phyloP scores from a whole-genome alignment of 2,113 vertebrate genomes.

The Tachycineta bicolor region DNA sequence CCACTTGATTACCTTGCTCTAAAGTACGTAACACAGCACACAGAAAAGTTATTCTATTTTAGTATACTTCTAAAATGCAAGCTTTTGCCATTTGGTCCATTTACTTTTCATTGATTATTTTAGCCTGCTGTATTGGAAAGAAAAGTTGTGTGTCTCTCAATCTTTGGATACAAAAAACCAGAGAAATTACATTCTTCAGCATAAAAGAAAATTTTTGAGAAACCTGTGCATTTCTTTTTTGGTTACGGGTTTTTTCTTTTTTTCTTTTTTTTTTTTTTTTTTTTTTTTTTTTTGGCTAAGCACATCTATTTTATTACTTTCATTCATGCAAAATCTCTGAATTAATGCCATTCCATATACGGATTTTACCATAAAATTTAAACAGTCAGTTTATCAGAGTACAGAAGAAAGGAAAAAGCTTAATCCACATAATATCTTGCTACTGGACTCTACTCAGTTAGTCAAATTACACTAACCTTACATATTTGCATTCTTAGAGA shows the following conservation, averaged over 20 bases:
- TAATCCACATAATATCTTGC: not conserved
- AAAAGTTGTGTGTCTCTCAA: not conserved
- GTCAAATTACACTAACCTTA: not conserved
- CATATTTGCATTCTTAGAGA: not conserved
- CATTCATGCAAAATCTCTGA: constrained; percentile 8
- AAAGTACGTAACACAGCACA: not conserved
- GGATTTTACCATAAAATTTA: not conserved
- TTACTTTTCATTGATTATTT: constrained; percentile 13
- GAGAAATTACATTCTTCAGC: constrained; percentile 17
- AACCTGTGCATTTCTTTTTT: not conserved
- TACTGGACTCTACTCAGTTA: not conserved
- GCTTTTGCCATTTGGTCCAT: constrained; percentile 35
- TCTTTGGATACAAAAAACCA: not conserved
- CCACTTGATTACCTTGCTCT: not conserved
- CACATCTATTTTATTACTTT: not conserved
- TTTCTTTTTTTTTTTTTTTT: not conserved
- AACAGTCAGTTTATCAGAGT: not conserved
- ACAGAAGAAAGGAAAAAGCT: not conserved
- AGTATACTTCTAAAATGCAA: not conserved
- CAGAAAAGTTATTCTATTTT: not conserved
- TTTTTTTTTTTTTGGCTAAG: not conserved
- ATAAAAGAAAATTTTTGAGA: constrained; percentile 15
- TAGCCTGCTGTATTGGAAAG: not conserved
- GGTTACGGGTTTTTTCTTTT: not conserved
- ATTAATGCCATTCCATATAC: constrained; percentile 10